Evolutionary conservation across 2,797 vertebrate species (phyloP).

Genomic region (Chelon auratus): DNA sequence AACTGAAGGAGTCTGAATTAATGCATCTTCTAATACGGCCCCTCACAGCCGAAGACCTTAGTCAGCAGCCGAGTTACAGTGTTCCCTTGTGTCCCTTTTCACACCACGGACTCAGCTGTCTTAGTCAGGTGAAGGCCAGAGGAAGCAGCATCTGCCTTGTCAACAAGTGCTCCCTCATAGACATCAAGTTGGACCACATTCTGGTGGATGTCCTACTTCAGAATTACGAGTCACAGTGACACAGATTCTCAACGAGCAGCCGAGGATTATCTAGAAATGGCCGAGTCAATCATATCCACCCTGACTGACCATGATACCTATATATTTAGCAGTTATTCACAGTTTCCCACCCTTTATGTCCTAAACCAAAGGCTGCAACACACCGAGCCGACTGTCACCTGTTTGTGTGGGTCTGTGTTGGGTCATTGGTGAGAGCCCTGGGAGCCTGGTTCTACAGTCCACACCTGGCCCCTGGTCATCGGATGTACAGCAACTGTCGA

Average conservation of each 20-base stretch:
- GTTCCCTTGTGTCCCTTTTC: constrained; percentile 53
- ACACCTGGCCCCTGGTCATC: too few relatives aligned
- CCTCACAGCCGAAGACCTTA: constrained; percentile 57
- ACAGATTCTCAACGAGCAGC: constrained; percentile 21
- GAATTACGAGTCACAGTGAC: constrained; percentile 38
- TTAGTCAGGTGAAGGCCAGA: constrained; percentile 60
- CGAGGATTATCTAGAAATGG: constrained; percentile 35
- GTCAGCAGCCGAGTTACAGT: constrained; percentile 67
- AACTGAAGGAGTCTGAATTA: constrained; percentile 65
- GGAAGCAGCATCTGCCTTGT: constrained; percentile 61
- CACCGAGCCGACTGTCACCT: too few relatives aligned
- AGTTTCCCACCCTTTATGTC: too few relatives aligned
- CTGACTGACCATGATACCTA: neutral
- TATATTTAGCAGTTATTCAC: neutral
- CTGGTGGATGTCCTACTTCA: constrained; percentile 55
- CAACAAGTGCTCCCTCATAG: constrained; percentile 56
- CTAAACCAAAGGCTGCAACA: too few relatives aligned
- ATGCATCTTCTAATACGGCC: constrained; percentile 58
- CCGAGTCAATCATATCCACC: neutral
- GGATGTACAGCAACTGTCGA: too few relatives aligned
- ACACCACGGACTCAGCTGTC: constrained; percentile 58
- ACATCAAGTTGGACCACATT: constrained; percentile 54
- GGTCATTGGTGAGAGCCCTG: too few relatives aligned
- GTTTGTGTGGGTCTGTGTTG: too few relatives aligned
- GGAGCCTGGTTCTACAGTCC: too few relatives aligned